Percentiles rank a stretch among this genome's conserved stretches.
These are phyloP conservation scores for Maccullochella peelii DNA, from an alignment of 2,113 vertebrate species.

Conservation along the genomic window DNA sequence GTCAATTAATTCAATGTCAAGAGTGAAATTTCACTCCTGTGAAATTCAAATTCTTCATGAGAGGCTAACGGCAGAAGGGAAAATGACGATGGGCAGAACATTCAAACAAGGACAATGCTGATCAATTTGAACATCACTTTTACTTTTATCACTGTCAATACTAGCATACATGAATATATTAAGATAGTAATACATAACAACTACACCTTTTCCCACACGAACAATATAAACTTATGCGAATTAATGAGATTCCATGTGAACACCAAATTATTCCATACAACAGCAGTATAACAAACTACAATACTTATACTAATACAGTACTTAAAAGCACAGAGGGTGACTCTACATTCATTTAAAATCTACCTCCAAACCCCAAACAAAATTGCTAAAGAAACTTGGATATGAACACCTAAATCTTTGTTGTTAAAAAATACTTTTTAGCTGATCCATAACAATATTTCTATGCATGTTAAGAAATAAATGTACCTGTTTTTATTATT, in stretches of 20 bases:
- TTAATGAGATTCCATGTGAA: not conserved
- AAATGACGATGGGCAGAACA: not conserved
- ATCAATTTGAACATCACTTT: slow-evolving; percentile 19
- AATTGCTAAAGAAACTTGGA: not conserved
- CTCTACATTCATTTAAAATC: not conserved
- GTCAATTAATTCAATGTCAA: not conserved
- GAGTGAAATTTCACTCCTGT: not conserved
- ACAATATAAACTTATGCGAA: slow-evolving; percentile 17
- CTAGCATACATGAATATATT: not conserved
- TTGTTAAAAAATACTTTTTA: slow-evolving; percentile 1
- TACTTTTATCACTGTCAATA: slow-evolving; percentile 16
- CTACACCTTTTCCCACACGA: not conserved
- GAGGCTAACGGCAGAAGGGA: not conserved
- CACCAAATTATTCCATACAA: slow-evolving; percentile 7
- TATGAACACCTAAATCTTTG: not conserved
- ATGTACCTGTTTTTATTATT: not conserved
- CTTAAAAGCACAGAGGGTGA: not conserved
- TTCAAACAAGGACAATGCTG: slow-evolving; percentile 10
- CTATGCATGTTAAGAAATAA: slow-evolving; percentile 5
- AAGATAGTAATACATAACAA: slow-evolving; percentile 1
- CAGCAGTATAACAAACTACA: not conserved
- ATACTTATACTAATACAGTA: not conserved
- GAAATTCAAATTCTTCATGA: not conserved
- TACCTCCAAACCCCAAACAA: not conserved
- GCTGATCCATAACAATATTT: not conserved